Evolutionary conservation across 2,888 invertebrate species (phyloP), one percentile per base, ranked within the genome.

Genomic region (Microctonus aethiopoides): DNA sequence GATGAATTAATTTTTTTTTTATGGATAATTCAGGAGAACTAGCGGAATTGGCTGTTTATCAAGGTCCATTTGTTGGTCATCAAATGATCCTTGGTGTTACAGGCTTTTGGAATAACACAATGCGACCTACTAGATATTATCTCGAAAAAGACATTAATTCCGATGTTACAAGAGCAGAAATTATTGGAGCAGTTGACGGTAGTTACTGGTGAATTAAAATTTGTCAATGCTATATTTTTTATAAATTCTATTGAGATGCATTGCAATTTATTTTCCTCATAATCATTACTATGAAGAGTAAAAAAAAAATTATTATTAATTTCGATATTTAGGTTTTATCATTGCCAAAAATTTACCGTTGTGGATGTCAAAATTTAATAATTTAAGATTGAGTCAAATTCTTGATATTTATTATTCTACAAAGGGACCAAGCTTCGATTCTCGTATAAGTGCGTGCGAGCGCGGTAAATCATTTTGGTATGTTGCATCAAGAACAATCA

Each of bases 121-220:
- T 90, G 39, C 82, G 91, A 6, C 92, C 93, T 0, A 84, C 89
- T 63, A 81, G 87, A 68, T 89, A 89, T 77, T 91, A 91, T 81
- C 80, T 92, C 24, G 87, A 89, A 7, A 85, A 86, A 68, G 87
- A 88, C 13, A 80, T 87, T 0, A 88, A 89, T 74, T 92, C 91
- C 89, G 91, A 92, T 75, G 88, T 91, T 76, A 92, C 92, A 6
- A 90, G 91, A 78, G 90, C 92, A 24, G 92, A 93, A 84, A 89
- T 93, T 66, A 82, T 93, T 41, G 92, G 91, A 41, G 92, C 91
- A 36, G 88, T 93, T 59, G 93, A 93, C 81, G 92, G 92, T 91
- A 86, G 78, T n/a, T 61, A 13, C n/a, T 10, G 20, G 29, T 29
- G 3, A 29, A 29, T 29, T 29, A 29, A 29, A 29, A 29, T 29